A percentile compares a stretch with the other conserved stretches of the same genome.
These are phyloP conservation scores for Esox masquinongy DNA, from an alignment of 2,797 vertebrate genomes.

Conservation along the genomic window DNA sequence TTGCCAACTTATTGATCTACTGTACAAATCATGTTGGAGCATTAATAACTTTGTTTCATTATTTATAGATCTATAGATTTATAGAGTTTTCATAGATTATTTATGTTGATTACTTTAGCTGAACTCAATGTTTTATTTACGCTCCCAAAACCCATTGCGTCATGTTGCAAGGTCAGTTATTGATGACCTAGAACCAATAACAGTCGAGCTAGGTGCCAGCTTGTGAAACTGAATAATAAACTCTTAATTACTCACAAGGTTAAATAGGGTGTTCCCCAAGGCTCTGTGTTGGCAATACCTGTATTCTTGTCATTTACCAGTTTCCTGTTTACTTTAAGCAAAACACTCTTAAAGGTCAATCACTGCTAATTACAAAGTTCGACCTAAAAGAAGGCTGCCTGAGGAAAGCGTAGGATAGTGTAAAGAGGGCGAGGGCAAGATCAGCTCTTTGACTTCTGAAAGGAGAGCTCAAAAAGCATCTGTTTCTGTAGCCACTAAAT, in stretches of 20 bases:
- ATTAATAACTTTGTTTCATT: no score
- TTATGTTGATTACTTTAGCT: no score
- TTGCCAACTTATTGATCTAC: no score
- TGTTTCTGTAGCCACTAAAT: conserved; percentile 18
- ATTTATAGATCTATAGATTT: no score
- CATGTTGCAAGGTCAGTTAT: background rate
- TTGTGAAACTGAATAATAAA: background rate
- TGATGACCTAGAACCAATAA: background rate
- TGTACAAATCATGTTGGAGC: no score
- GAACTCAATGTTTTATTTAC: no score
- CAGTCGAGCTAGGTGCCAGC: background rate
- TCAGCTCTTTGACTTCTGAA: background rate
- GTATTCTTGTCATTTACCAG: background rate
- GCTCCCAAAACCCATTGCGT: no score
- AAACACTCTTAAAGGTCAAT: background rate
- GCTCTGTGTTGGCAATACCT: background rate
- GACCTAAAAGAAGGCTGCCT: background rate
- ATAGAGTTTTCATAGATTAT: no score
- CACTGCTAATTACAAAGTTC: background rate
- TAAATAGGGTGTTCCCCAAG: background rate
- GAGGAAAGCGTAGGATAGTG: background rate
- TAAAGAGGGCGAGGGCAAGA: background rate
- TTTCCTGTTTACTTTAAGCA: background rate
- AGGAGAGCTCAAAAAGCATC: background rate
- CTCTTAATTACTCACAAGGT: background rate